phyloP scores from a whole-genome alignment of 2,113 vertebrate genomes.

The Vimba vimba region DNA sequence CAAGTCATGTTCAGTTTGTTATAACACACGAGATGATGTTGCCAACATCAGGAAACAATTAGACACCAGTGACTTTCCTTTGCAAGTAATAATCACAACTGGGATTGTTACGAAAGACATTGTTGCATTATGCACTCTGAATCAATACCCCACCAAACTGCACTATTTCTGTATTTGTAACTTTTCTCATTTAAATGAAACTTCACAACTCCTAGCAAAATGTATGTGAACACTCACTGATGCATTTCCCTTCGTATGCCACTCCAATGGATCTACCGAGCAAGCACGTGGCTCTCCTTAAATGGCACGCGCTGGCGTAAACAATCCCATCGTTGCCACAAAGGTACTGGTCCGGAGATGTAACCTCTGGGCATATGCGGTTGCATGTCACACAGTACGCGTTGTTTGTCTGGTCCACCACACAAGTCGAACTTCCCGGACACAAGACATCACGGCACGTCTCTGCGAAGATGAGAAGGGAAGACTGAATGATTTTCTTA shows the following conservation, averaged over 20 bases:
- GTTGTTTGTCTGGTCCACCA: slow-evolving; percentile 98
- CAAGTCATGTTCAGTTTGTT: slow-evolving; percentile 48
- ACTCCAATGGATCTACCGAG: slow-evolving; percentile 95
- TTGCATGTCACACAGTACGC: slow-evolving; percentile 98
- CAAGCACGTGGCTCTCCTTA: slow-evolving; percentile 95
- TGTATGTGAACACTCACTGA: slow-evolving; percentile 83
- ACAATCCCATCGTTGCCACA: slow-evolving; percentile 97
- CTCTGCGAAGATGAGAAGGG: slow-evolving; percentile 77
- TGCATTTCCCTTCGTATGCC: slow-evolving; percentile 96
- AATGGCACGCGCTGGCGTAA: slow-evolving; percentile 94
- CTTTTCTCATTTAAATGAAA: slow-evolving; percentile 11
- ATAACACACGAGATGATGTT: slow-evolving; percentile 59
- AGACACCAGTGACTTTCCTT: slow-evolving; percentile 75
- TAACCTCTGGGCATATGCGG: slow-evolving; percentile 93
- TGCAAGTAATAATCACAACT: slow-evolving; percentile 72
- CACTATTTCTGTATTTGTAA: neutral
- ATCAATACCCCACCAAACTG: neutral
- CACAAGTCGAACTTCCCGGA: slow-evolving; percentile 93
- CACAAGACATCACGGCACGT: slow-evolving; percentile 95
- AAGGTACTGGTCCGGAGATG: slow-evolving; percentile 92
- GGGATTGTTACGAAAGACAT: slow-evolving; percentile 66
- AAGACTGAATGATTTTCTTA: neutral
- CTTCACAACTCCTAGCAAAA: neutral
- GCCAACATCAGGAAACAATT: slow-evolving; percentile 81
- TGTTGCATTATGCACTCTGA: slow-evolving; percentile 50